A percentile compares a stretch with the other conserved stretches of the same genome.
These are phyloP conservation scores for Ophioninae sp. DNA, from an alignment of 2,888 invertebrate species.

Conservation along the genomic window DNA sequence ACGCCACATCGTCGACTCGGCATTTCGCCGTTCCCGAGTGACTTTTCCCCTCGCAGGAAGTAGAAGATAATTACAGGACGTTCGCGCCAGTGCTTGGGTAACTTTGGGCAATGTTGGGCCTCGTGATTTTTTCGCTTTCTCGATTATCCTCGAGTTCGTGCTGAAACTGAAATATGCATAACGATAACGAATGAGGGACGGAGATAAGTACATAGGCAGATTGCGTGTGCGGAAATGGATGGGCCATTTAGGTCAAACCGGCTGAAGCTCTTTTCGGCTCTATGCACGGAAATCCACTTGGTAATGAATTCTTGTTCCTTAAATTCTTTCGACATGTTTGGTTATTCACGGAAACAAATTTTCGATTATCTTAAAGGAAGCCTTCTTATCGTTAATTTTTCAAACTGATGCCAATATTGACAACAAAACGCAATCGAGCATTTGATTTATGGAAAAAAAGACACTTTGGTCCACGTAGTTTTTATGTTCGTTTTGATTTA, in stretches of 20 bases:
- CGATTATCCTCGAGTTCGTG: conserved; percentile 44
- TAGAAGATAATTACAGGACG: conserved; percentile 72
- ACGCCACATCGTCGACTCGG: conserved; percentile 70
- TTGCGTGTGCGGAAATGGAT: conserved; percentile 25
- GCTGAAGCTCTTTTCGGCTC: conserved; percentile 6
- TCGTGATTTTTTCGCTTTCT: conserved; percentile 45
- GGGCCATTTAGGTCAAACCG: conserved; percentile 14
- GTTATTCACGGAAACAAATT: neutral
- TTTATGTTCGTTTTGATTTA: too few relatives aligned
- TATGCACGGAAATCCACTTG: conserved; percentile 9
- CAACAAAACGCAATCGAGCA: conserved; percentile 45
- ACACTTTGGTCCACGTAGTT: too few relatives aligned
- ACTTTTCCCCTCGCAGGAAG: conserved; percentile 57
- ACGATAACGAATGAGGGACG: conserved; percentile 32
- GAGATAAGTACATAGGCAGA: conserved; percentile 10
- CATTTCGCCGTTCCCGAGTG: conserved; percentile 56
- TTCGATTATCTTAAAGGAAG: too few relatives aligned
- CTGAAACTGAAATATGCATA: conserved; percentile 45
- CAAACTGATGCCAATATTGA: conserved; percentile 29
- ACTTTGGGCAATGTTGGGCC: conserved; percentile 46
- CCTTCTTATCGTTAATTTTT: too few relatives aligned
- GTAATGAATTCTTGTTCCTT: conserved; percentile 25
- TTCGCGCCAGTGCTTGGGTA: conserved; percentile 42
- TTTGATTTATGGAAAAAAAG: neutral
- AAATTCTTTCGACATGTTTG: conserved; percentile 2